Evolutionary conservation across 2,888 invertebrate genomes (phyloP).

Genomic region (Drosophila borealis): DNA sequence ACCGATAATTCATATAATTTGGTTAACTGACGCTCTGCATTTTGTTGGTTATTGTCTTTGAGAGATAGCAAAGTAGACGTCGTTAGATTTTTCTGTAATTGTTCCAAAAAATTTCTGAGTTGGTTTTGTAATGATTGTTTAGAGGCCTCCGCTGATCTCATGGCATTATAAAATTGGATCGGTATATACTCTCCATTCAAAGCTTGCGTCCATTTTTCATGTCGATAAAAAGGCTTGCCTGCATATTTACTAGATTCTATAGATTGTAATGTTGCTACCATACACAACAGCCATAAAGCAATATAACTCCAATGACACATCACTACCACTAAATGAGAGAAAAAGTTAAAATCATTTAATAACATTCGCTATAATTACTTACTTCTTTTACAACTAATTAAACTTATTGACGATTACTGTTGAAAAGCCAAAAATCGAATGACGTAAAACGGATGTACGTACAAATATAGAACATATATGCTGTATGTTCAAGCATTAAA

Average conservation of each 20-base stretch:
- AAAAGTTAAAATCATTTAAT: background rate
- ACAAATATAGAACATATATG: constrained; percentile 12
- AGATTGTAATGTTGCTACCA: background rate
- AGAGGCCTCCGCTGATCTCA: constrained; percentile 60
- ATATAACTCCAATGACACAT: constrained; percentile 5
- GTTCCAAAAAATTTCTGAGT: constrained; percentile 73
- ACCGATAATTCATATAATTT: constrained; percentile 64
- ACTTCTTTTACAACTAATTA: background rate
- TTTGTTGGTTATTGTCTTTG: constrained; percentile 31
- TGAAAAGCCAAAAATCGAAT: constrained; percentile 19
- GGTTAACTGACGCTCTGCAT: constrained; percentile 34
- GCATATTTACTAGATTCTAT: constrained; percentile 4
- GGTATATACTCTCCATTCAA: constrained; percentile 73
- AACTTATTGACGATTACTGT: constrained; percentile 8
- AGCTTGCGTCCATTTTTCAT: constrained; percentile 19
- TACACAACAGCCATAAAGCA: constrained; percentile 15
- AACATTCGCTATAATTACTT: constrained; percentile 31
- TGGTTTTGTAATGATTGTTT: constrained; percentile 69
- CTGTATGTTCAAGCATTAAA: constrained; percentile 5
- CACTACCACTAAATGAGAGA: too few relatives aligned
- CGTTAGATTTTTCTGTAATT: constrained; percentile 75
- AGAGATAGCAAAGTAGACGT: constrained; percentile 64
- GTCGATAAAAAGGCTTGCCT: background rate
- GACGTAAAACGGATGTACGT: constrained; percentile 14
- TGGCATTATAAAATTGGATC: constrained; percentile 65